Evolutionary conservation across 2,888 invertebrate species (phyloP).

Genomic region (Ornithoptera priamus): DNA sequence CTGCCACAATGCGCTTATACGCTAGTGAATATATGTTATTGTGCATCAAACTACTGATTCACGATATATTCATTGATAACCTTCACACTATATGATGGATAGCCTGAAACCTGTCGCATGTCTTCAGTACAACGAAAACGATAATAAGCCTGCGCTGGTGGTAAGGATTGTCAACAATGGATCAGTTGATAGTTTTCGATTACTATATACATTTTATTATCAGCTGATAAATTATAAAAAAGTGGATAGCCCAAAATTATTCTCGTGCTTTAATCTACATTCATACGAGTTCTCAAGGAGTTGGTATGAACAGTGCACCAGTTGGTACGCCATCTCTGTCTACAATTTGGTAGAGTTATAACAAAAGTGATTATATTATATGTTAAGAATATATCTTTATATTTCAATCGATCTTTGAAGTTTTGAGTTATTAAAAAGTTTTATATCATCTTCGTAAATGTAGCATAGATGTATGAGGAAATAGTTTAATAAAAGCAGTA

Average conservation of each 20-base stretch:
- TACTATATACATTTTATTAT: neutral
- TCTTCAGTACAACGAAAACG: slow-evolving; percentile 21
- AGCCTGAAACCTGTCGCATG: neutral
- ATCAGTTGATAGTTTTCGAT: neutral
- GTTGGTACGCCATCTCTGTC: no score
- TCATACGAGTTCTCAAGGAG: no score
- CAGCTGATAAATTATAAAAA: neutral
- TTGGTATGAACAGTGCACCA: no score
- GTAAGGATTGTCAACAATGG: slow-evolving; percentile 13
- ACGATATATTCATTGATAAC: neutral
- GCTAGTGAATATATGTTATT: neutral
- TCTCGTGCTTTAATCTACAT: no score
- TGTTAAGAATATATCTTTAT: no score
- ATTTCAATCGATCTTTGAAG: no score
- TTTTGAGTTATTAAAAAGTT: no score
- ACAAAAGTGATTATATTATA: no score
- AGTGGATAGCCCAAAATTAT: no score
- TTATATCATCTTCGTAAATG: neutral
- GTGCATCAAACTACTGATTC: neutral
- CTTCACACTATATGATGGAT: neutral
- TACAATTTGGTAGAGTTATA: no score
- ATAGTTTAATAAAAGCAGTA: neutral
- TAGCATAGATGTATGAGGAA: neutral
- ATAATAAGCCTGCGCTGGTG: neutral
- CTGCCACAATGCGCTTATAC: slow-evolving; percentile 37